Conservation (phyloP, 2,113 vertebrate species). For the Colistium nudipinnis region DNA sequence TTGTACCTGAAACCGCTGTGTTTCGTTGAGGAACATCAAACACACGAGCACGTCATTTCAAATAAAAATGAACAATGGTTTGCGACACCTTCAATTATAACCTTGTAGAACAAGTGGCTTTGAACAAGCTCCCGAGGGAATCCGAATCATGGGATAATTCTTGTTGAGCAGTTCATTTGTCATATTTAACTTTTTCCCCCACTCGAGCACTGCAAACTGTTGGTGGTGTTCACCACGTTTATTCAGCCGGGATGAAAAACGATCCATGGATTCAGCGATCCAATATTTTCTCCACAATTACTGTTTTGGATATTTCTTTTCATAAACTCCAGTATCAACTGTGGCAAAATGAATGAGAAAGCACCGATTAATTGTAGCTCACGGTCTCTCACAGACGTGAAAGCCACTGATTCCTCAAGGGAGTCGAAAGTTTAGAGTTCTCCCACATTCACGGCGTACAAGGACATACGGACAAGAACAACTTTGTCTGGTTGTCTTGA, state of each 20-base stretch:
- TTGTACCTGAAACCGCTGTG: conserved; percentile 26
- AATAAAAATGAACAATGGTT: conserved; percentile 37
- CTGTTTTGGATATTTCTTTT: background rate
- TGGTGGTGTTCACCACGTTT: background rate
- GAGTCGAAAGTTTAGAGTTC: background rate
- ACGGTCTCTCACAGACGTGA: background rate
- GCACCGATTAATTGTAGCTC: background rate
- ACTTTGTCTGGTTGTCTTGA: conserved; percentile 29
- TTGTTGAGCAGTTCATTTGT: conserved; percentile 38
- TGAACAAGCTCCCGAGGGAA: conserved; percentile 16
- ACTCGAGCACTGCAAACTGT: background rate
- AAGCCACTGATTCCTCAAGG: background rate
- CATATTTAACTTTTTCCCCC: background rate
- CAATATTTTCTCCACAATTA: conserved; percentile 16
- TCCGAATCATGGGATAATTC: conserved; percentile 16
- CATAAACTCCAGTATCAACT: background rate
- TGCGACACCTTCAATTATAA: conserved; percentile 41
- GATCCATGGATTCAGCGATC: too few species aligned
- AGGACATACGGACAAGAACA: conserved; percentile 42
- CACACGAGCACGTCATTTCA: conserved; percentile 15
- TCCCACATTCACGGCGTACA: background rate
- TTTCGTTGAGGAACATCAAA: conserved; percentile 25
- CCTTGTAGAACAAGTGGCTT: conserved; percentile 24
- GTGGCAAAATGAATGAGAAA: background rate
- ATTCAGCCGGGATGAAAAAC: background rate